A percentile compares a stretch with the other conserved stretches of the same genome.
Evolutionary conservation across 53 echinoderm and acorn worm genomes (phyloP).

Genomic region (Apostichopus leukothele): DNA sequence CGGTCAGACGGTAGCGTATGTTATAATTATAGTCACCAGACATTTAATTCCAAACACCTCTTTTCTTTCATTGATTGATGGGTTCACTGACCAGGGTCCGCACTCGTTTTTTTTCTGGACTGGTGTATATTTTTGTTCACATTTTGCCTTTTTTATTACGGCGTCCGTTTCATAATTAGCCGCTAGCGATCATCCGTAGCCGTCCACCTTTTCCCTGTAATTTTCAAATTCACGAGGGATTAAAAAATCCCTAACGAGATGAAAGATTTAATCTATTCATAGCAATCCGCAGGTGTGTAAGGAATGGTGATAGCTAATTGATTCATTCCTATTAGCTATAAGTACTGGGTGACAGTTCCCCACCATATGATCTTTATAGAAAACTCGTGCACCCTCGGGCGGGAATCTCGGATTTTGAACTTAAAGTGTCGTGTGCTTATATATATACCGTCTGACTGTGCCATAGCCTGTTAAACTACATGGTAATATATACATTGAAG

Average conservation of each 20-base stretch:
- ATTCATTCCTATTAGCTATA: conserved; percentile 27
- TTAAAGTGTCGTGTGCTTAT: neutral
- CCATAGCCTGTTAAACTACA: too few relatives aligned
- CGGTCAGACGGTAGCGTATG: too few relatives aligned
- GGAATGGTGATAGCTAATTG: conserved; percentile 20
- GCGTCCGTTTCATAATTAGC: conserved; percentile 20
- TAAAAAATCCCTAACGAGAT: conserved; percentile 30
- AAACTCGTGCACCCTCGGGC: conserved; percentile 19
- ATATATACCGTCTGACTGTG: neutral
- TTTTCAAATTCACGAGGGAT: conserved; percentile 21
- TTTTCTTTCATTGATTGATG: neutral
- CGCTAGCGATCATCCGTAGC: conserved; percentile 7
- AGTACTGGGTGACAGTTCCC: conserved; percentile 3
- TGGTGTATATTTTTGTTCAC: neutral
- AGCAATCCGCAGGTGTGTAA: conserved; percentile 33
- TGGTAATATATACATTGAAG: too few relatives aligned
- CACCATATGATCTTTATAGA: conserved; percentile 14
- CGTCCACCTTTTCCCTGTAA: conserved; percentile 28
- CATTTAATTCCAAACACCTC: too few relatives aligned
- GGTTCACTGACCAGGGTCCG: conserved; percentile 26
- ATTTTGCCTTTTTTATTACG: neutral
- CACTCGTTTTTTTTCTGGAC: neutral
- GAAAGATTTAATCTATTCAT: conserved; percentile 21
- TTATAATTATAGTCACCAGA: too few relatives aligned
- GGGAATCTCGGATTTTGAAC: neutral